Conservation (phyloP, 2,888 invertebrate species). For the Miltochrista miniata region DNA sequence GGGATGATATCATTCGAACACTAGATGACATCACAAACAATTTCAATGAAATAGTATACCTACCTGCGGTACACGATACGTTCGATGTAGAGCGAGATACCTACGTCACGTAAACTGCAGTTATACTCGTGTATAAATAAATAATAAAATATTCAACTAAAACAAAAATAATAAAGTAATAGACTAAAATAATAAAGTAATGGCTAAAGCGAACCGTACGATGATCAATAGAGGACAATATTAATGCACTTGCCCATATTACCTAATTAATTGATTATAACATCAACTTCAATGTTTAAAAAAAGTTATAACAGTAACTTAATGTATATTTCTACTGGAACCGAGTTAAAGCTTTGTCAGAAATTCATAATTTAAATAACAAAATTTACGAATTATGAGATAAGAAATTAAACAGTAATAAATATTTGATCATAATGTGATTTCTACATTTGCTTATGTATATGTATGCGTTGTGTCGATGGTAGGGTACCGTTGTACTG, state of each 20-base stretch:
- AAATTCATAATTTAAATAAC: conserved; percentile 82
- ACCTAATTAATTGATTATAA: conserved; percentile 82
- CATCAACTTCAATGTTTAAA: conserved; percentile 81
- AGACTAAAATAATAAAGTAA: conserved; percentile 74
- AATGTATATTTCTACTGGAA: conserved; percentile 82
- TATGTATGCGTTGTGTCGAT: conserved; percentile 61
- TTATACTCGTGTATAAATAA: conserved; percentile 75
- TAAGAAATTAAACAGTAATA: conserved; percentile 81
- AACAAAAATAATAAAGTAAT: conserved; percentile 78
- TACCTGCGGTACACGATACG: conserved; percentile 55
- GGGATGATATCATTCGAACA: conserved; percentile 57
- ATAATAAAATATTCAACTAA: conserved; percentile 83
- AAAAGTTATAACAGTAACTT: conserved; percentile 82
- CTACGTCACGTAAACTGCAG: conserved; percentile 61
- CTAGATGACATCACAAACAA: conserved; percentile 46
- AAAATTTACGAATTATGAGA: conserved; percentile 79
- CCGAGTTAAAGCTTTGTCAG: conserved; percentile 83
- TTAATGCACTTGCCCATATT: conserved; percentile 83
- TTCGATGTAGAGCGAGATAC: conserved; percentile 67
- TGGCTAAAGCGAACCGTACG: conserved; percentile 79
- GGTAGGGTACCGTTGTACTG: conserved; percentile 29
- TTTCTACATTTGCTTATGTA: conserved; percentile 63
- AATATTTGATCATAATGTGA: conserved; percentile 81
- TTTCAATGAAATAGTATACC: conserved; percentile 51
- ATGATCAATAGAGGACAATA: conserved; percentile 79